Percentiles rank a stretch among this genome's conserved stretches.
These are phyloP conservation scores for Ciconia nigra DNA, from an alignment of 2,797 vertebrate species.

Conservation along the genomic window DNA sequence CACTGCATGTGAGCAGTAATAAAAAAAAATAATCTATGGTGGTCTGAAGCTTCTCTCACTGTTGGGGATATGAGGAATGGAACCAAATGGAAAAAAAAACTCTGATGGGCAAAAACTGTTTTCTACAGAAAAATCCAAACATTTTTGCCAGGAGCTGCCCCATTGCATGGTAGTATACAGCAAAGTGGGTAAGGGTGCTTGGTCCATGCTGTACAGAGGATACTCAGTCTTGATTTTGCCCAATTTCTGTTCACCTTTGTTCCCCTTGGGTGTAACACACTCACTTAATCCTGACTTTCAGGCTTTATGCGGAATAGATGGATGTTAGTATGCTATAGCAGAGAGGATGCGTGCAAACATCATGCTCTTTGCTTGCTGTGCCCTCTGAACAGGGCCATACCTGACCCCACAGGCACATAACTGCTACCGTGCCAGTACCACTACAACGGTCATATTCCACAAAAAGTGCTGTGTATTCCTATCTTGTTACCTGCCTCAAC, in stretches of 20 bases:
- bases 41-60: neutral
- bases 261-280: neutral
- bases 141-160: neutral
- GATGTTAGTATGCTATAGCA: neutral
- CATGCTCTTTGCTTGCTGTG: neutral
- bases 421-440: neutral
- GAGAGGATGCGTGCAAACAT: neutral
- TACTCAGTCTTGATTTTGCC: neutral
- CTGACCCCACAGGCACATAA: no score
- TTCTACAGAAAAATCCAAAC: neutral
- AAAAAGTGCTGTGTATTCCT: neutral
- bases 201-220: accelerated
- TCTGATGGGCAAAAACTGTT: neutral
- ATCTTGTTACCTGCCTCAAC: neutral
- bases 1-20: neutral
- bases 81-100: neutral
- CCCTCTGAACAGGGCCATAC: neutral
- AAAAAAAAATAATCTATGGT: neutral
- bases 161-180: neutral
- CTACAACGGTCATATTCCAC: neutral
- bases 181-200: neutral
- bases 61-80: neutral
- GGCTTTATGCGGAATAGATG: neutral
- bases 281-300: neutral
- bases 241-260: neutral